A percentile compares a stretch with the other conserved stretches of the same genome.
These are phyloP conservation scores for Lasiurus borealis DNA, from an alignment of 2,113 vertebrate genomes.

Conservation along the genomic window DNA sequence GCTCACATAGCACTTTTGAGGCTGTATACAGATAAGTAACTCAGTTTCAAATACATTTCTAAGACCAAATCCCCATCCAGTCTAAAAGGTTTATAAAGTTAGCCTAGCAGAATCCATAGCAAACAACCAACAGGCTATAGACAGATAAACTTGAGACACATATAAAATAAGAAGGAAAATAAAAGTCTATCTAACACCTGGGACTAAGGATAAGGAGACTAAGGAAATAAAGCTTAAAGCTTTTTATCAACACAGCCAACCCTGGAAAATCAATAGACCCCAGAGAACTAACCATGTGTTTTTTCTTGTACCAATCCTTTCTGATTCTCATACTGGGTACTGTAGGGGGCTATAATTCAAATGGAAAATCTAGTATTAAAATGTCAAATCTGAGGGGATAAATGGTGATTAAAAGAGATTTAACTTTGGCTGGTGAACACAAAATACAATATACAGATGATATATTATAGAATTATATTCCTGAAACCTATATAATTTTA, in stretches of 20 bases:
- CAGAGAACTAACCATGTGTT: background rate
- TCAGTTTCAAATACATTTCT: background rate
- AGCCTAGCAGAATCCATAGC: background rate
- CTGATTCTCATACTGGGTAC: background rate
- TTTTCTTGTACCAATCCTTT: background rate
- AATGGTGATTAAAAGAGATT: background rate
- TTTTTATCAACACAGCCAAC: slow-evolving; percentile 55
- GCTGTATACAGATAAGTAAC: background rate
- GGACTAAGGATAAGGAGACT: slow-evolving; percentile 1
- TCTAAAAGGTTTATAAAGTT: slow-evolving; percentile 28
- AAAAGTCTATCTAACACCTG: slow-evolving; percentile 57
- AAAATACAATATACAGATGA: background rate
- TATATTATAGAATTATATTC: background rate
- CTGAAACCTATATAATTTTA: no score
- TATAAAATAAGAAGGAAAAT: slow-evolving; percentile 62
- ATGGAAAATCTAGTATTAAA: background rate
- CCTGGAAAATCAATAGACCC: slow-evolving; percentile 40
- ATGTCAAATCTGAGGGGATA: background rate
- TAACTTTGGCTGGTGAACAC: background rate
- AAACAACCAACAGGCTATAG: slow-evolving; percentile 43
- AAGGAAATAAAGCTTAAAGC: slow-evolving; percentile 50
- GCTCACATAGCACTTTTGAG: background rate
- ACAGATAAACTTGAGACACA: slow-evolving; percentile 15
- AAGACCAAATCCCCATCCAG: background rate
- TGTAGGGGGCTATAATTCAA: background rate